Evolutionary conservation across 2,888 invertebrate species (phyloP).

Genomic region (Agrotis clavis): DNA sequence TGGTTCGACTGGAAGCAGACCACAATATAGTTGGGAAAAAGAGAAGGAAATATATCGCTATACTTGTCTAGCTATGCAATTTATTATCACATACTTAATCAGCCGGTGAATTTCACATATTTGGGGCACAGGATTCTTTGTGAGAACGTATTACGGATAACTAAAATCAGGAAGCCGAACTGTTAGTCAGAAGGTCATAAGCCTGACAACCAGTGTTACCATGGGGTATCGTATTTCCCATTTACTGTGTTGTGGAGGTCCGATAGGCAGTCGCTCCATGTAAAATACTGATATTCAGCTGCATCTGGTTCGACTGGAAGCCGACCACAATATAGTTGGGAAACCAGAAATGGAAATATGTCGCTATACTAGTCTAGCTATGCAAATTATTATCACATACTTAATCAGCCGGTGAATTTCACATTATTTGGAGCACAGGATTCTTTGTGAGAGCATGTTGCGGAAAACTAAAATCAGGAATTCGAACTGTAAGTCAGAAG

Average conservation of each 20-base stretch:
- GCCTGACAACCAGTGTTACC: no score
- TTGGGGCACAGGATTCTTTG: background rate
- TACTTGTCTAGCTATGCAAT: background rate
- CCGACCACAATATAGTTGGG: background rate
- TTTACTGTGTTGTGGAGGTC: no score
- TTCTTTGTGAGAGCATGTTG: background rate
- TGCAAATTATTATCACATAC: background rate
- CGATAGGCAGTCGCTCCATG: no score
- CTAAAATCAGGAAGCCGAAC: no score
- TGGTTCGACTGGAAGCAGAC: background rate
- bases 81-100: background rate
- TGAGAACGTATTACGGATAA: background rate
- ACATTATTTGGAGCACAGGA: background rate
- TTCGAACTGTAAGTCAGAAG: no score
- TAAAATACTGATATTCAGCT: no score
- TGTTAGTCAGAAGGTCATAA: no score
- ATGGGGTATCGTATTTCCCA: no score
- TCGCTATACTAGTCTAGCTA: background rate
- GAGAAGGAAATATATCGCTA: background rate
- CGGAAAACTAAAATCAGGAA: no score
- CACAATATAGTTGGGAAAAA: background rate
- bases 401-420: background rate
- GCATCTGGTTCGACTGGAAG: background rate
- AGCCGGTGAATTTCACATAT: background rate
- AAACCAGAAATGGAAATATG: background rate